Base-by-base conservation (phyloP, 1,140 invertebrate species). In the Trichonephila clavata region DNA sequence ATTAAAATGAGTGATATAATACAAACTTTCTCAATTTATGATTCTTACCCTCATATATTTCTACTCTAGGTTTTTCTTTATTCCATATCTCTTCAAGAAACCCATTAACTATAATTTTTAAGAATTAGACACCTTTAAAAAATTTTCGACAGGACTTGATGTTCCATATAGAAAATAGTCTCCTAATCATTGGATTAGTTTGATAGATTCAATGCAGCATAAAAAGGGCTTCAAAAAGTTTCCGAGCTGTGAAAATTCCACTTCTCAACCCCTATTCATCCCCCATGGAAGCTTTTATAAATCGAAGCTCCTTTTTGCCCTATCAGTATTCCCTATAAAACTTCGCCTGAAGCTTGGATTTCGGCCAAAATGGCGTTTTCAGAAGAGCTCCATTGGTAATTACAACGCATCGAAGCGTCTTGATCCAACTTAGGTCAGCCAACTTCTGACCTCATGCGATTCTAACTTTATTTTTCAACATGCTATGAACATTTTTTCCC, bases 221-320 rank as follows among this genome's bases (percentile, higher is more conserved):
- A 81, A 81, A 81, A 81, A 81, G 5, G 10, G 77, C 32, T 50
- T 81, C 77, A 39, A 81, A 81, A 81, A 43, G 27, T 81, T 81
- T 39, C 77, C 14, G 43, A 43, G 27, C 77, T 50, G 20, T 81
- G 77, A 50, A 81, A 50, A 81, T 81, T 50, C 43, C 65, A 68
- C 65, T 68, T 68, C 65, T 8, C 65, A 8, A n/a, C 65, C n/a
- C 65, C 77, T 39, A 43, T 43, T 50, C 77, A 39, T 39, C 77
- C 16, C 77, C 20, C 77, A 50, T 50, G 16, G 77, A 43, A 81
- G 77, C 21, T 21, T 32, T 81, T 39, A 39, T 50, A 81, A 81
- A 81, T 81, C 77, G 77, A 81, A 81, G 77, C 16, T 50, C 5
- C 65, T 24, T 68, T 68, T 24, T 68, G 16, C 43, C 32, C 77